Evolutionary conservation across 2,888 invertebrate genomes (phyloP), one percentile per base, ranked within the genome.

Genomic region (Athalia rosae): DNA sequence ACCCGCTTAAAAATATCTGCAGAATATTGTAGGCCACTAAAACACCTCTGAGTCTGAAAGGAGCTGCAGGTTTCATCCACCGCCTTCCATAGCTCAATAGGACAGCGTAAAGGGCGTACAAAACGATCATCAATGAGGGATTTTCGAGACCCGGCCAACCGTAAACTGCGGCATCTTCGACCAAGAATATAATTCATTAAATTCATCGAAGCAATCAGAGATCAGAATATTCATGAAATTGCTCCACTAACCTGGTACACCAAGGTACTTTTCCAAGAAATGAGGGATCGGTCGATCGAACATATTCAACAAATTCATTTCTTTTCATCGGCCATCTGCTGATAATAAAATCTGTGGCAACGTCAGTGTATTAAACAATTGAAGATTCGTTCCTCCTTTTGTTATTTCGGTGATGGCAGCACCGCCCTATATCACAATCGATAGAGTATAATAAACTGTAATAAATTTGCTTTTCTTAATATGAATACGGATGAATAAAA

Each of bases 1-100:
- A 97, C 77, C 94, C 92, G 88, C 96, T 97, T 90, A 97, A 94
- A 83, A 95, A 85, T 47, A 97, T 97, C 92, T 97, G 97, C 85
- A 94, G 92, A 81, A 96, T 92, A 91, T 97, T 97, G 90, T 97
- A 97, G 80, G 94, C 90, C 81, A 97, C 93, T 87, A 97, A 93
- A 77, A 95, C 89, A 83, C 92, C 92, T 83, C 95, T 92, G 80
- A 97, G 91, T 86, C 96, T 93, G 90, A 95, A 94, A 48, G 97
- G 95, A 9, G 74, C 3, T 9, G 41, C 9, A 28, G 47, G 15
- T 48, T 48, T 74, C 74, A 74, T 74, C 4, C 48, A 11, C n/a
- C 74, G 48, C 28, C n/a, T 74, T 11, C 74, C 74, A 5, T 13
- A 48, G 61, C 48, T 74, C 15, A 74, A 48, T 50, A 74, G n/a